phyloP scores from a whole-genome alignment of 1,140 invertebrate genomes.

The Lepidurus packardi region DNA sequence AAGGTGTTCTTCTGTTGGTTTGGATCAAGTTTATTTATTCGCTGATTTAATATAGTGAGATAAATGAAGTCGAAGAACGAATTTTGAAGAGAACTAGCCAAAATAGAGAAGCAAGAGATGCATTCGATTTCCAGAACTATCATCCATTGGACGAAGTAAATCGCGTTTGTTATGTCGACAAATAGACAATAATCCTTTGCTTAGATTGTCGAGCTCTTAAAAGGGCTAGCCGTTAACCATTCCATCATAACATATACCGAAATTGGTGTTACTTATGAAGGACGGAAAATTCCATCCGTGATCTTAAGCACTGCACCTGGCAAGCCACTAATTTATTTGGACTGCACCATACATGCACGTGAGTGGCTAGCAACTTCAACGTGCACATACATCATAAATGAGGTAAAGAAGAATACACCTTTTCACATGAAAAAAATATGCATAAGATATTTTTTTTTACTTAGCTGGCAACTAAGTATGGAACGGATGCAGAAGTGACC shows the following conservation, averaged over 20 bases:
- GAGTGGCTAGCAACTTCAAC: slow-evolving; percentile 88
- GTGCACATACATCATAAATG: slow-evolving; percentile 72
- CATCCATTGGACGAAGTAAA: slow-evolving; percentile 34
- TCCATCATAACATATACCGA: slow-evolving; percentile 20
- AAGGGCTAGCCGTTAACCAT: background rate
- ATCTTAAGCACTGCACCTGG: slow-evolving; percentile 22
- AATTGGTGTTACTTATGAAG: slow-evolving; percentile 25
- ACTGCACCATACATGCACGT: slow-evolving; percentile 75
- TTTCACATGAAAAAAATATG: too few species aligned
- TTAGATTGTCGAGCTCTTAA: slow-evolving; percentile 29
- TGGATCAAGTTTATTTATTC: background rate
- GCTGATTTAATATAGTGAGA: background rate
- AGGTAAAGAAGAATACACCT: slow-evolving; percentile 51
- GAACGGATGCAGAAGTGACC: slow-evolving; percentile 40
- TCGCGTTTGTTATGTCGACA: background rate
- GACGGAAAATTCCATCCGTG: slow-evolving; percentile 25
- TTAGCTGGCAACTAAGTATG: slow-evolving; percentile 36
- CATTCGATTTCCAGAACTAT: slow-evolving; percentile 31
- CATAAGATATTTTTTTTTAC: background rate
- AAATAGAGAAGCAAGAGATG: background rate
- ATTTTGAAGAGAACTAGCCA: background rate
- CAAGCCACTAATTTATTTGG: slow-evolving; percentile 38
- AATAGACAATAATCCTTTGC: background rate
- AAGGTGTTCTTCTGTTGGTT: background rate
- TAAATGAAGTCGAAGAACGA: background rate